These are phyloP conservation scores for Potamarius usumacintae DNA, from an alignment of 2,113 vertebrate genomes.

Conservation along the genomic window DNA sequence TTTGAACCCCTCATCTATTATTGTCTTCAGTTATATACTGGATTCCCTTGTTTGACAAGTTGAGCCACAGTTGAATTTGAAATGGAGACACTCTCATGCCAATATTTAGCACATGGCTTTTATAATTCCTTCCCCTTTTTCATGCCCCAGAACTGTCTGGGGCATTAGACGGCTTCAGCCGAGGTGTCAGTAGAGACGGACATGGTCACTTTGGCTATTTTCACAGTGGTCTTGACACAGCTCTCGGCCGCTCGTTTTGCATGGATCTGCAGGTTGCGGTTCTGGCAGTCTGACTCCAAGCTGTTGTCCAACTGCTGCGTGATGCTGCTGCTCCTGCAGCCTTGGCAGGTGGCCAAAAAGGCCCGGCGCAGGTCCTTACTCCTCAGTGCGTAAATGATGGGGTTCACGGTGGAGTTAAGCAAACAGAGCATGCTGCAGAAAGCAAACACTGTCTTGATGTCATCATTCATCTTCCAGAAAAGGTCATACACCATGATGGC, in stretches of 20 bases:
- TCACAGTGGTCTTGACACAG: conserved; percentile 99
- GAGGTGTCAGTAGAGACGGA: conserved; percentile 98
- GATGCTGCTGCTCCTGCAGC: conserved; percentile 79
- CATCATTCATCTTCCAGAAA: conserved; percentile 97
- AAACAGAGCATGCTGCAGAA: conserved; percentile 98
- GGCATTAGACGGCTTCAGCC: conserved; percentile 89
- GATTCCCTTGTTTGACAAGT: conserved; percentile 4
- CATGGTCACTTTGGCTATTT: conserved; percentile 99
- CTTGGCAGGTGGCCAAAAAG: conserved; percentile 91
- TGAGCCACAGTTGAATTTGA: conserved; percentile 11
- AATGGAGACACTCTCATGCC: conserved; percentile 13
- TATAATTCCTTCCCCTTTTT: conserved; percentile 48
- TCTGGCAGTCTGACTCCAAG: conserved; percentile 96
- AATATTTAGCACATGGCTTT: conserved; percentile 34
- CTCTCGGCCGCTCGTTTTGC: conserved; percentile 92
- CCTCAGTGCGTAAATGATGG: conserved; percentile 96
- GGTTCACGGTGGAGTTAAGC: conserved; percentile 97
- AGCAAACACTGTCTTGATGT: conserved; percentile 95
- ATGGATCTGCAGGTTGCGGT: conserved; percentile 85
- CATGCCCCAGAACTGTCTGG: conserved; percentile 34
- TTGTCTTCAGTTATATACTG: neutral
- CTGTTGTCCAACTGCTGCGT: conserved; percentile 93
- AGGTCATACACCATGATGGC: conserved; percentile 99
- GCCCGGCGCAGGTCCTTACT: conserved; percentile 96
- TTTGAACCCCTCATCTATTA: conserved; percentile 4